Base-by-base conservation (phyloP, 2,797 vertebrate species). In the Myotis planiceps region DNA sequence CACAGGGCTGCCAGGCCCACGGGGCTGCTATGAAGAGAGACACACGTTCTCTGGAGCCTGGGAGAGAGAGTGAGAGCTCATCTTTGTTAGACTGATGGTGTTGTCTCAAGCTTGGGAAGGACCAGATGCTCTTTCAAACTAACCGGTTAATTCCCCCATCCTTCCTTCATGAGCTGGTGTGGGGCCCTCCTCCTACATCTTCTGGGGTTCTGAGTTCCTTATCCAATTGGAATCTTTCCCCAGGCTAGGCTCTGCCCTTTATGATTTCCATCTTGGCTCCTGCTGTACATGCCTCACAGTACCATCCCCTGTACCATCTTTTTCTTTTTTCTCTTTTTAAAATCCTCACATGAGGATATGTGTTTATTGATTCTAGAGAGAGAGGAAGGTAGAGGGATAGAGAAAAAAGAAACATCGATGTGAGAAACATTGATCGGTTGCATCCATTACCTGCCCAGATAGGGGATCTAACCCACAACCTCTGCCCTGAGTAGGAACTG, bases 31-130 rank as follows among this genome's bases (percentile, higher is more conserved):
- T 63, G 60, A n/a, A 63, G 60, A 63, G 60, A 7, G 27, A 27
- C 55, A 58, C 4, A 0, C 3, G 2, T 55, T 21, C 53, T 23
- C 9, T 23, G 9, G 55, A 0, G 13, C 13, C 58, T 3, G 58
- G 58, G 27, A 60, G 5, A 60, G 58, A 60, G 27, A 60, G 5
- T 12, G 27, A 29, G 58, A 60, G 58, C 12, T 60, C 27, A 29
- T 0, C 58, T 60, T 60, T 60, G 27, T 27, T 60, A 60, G 27
- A 29, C 12, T 60, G 58, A 27, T 6, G 2, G 25, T 6, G 5
- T 27, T 60, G 58, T 60, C 12, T 29, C 27, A 29, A 14, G 27
- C 13, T 60, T 60, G 27, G 58, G 27, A 60, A 60, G 13, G 5
- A 25, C 55, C 55, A 58, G 27, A 16, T 32, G n/a, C 60, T 32